phyloP scores from a whole-genome alignment of 2,888 invertebrate genomes.

The Xanthia icteritia region DNA sequence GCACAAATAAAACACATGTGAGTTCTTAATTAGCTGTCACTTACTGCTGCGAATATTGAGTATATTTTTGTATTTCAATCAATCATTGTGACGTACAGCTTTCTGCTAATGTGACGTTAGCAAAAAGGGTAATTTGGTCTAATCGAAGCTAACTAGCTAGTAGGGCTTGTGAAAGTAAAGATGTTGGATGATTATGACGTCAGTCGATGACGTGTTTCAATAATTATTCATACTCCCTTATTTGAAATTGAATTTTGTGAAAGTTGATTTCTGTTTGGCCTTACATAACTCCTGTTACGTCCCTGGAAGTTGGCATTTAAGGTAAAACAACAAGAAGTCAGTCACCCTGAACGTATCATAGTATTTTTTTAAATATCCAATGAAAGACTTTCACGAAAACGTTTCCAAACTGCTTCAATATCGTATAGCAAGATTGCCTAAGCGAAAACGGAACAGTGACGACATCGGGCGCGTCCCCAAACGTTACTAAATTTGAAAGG shows the following conservation, averaged over 20 bases:
- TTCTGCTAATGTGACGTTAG: slow-evolving; percentile 43
- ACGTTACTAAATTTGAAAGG: slow-evolving; percentile 67
- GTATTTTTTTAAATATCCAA: slow-evolving; percentile 9
- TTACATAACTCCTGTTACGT: slow-evolving; percentile 18
- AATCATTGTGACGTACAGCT: slow-evolving; percentile 62
- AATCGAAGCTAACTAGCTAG: slow-evolving; percentile 27
- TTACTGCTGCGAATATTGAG: slow-evolving; percentile 60
- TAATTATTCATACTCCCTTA: slow-evolving; percentile 7
- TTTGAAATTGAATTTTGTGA: slow-evolving; percentile 30
- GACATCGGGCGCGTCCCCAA: slow-evolving; percentile 27
- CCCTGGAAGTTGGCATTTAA: slow-evolving; percentile 13
- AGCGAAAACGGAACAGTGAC: slow-evolving; percentile 45
- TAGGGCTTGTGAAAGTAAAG: slow-evolving; percentile 40
- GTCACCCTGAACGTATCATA: slow-evolving; percentile 27
- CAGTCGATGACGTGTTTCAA: slow-evolving; percentile 31
- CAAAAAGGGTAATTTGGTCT: slow-evolving; percentile 39
- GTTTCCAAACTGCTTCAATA: slow-evolving; percentile 9
- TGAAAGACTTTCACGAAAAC: slow-evolving; percentile 14
- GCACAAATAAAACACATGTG: slow-evolving; percentile 73
- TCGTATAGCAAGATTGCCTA: slow-evolving; percentile 33
- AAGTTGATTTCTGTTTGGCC: slow-evolving; percentile 24
- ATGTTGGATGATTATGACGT: slow-evolving; percentile 41
- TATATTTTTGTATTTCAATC: slow-evolving; percentile 62
- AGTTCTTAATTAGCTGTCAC: slow-evolving; percentile 72
- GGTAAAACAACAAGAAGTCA: slow-evolving; percentile 11